Evolutionary conservation across 2,797 vertebrate genomes (phyloP).

Genomic region (Hylomyscus alleni): DNA sequence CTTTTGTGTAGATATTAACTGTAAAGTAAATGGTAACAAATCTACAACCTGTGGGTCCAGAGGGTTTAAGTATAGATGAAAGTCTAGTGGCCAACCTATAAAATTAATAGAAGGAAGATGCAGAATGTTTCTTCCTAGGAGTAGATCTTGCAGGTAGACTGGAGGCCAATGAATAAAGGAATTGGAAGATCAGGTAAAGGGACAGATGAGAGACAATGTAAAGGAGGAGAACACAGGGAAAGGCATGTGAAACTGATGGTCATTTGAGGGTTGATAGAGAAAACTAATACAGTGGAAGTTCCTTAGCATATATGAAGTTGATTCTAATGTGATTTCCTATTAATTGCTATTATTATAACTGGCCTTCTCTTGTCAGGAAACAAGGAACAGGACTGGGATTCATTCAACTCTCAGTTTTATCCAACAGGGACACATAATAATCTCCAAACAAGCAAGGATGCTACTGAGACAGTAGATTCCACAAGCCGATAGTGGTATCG

Average conservation of each 20-base stretch:
- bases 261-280: neutral
- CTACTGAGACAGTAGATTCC: neutral
- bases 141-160: neutral
- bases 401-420: neutral
- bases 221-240: neutral
- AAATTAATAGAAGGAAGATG: neutral
- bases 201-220: neutral
- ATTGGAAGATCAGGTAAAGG: neutral
- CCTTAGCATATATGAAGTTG: too few relatives aligned
- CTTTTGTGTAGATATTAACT: neutral
- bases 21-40: neutral
- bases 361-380: neutral
- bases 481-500: neutral
- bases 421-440: neutral
- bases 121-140: too few relatives aligned
- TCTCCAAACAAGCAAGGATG: neutral
- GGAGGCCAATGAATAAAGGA: too few relatives aligned
- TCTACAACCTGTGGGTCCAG: too few relatives aligned
- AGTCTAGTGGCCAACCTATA: too few relatives aligned
- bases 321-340: too few relatives aligned
- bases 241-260: neutral
- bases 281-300: neutral
- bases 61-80: too few relatives aligned
- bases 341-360: too few relatives aligned
- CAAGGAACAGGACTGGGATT: neutral